A percentile compares a stretch with the other conserved stretches of the same genome.
Evolutionary conservation across 1,140 invertebrate species (phyloP).

Genomic region (Dendrolimus punctatus): DNA sequence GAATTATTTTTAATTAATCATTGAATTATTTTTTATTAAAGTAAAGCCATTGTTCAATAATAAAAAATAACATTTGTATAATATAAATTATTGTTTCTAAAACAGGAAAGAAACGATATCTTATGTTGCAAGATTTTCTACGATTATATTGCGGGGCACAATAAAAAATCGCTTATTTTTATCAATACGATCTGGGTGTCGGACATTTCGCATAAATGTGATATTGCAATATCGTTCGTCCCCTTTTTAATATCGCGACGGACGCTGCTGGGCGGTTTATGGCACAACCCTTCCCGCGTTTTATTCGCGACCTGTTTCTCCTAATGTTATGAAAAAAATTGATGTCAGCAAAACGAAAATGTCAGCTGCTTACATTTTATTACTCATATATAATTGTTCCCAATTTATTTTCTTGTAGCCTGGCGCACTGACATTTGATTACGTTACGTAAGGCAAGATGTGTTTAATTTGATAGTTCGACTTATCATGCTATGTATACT

Average conservation of each 20-base stretch:
- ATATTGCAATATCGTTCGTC: constrained; percentile 70
- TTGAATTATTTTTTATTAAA: too few species aligned
- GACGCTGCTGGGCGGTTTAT: constrained; percentile 64
- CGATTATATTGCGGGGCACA: constrained; percentile 35
- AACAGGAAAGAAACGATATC: too few species aligned
- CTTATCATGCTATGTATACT: too few species aligned
- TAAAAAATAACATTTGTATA: too few species aligned
- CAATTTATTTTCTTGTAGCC: too few species aligned
- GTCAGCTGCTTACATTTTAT: constrained; percentile 22
- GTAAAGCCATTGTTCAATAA: too few species aligned
- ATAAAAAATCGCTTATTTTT: constrained; percentile 71
- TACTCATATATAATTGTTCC: neutral
- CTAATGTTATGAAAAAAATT: constrained; percentile 68
- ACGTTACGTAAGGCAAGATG: too few species aligned
- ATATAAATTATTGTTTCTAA: too few species aligned
- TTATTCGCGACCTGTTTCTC: constrained; percentile 70
- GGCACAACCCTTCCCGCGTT: constrained; percentile 65
- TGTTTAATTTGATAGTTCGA: too few species aligned
- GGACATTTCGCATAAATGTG: constrained; percentile 72
- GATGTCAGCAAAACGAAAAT: constrained; percentile 57
- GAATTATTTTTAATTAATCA: too few species aligned
- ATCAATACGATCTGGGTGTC: constrained; percentile 69
- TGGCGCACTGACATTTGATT: too few species aligned
- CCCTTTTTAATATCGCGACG: constrained; percentile 71
- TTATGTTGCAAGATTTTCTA: too few species aligned